Conservation (phyloP, 2,113 vertebrate genomes). For the Gorsachius goisagi region DNA sequence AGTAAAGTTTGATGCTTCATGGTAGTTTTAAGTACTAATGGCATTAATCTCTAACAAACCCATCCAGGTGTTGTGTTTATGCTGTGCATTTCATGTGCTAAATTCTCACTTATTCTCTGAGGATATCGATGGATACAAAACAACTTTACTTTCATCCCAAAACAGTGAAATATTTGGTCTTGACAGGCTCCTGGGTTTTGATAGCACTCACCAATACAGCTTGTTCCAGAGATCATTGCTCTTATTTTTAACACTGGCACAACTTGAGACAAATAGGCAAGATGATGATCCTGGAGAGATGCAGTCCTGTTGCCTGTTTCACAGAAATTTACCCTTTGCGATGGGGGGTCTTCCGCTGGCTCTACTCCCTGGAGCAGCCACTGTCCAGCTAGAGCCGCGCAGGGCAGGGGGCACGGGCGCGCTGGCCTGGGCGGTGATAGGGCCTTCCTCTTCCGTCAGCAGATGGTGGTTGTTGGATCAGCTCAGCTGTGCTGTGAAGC, state of each 20-base stretch:
- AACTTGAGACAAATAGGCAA: fast-evolving
- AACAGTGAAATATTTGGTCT: not conserved
- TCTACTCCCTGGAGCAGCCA: fast-evolving
- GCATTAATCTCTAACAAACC: not conserved
- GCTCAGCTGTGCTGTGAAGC: not conserved
- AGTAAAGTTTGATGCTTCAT: not conserved
- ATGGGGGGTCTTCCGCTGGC: fast-evolving
- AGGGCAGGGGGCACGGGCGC: fast-evolving
- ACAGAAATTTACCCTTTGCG: fast-evolving
- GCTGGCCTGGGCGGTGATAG: fast-evolving
- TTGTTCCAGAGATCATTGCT: not conserved
- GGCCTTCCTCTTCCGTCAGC: not conserved
- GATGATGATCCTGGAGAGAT: not conserved
- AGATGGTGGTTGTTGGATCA: fast-evolving
- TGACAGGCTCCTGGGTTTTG: not conserved
- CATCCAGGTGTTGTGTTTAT: not conserved
- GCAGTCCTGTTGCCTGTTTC: fast-evolving
- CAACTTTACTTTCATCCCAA: not conserved
- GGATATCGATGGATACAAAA: not conserved
- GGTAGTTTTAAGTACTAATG: not conserved
- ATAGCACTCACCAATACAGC: fast-evolving
- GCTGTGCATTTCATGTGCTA: not conserved
- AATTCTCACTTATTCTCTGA: not conserved
- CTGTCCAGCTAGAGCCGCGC: fast-evolving
- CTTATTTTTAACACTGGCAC: not conserved